Evolutionary conservation across 2,888 invertebrate genomes (phyloP), one percentile per base, ranked within the genome.

Genomic region (Pandemis cinnamomeana): DNA sequence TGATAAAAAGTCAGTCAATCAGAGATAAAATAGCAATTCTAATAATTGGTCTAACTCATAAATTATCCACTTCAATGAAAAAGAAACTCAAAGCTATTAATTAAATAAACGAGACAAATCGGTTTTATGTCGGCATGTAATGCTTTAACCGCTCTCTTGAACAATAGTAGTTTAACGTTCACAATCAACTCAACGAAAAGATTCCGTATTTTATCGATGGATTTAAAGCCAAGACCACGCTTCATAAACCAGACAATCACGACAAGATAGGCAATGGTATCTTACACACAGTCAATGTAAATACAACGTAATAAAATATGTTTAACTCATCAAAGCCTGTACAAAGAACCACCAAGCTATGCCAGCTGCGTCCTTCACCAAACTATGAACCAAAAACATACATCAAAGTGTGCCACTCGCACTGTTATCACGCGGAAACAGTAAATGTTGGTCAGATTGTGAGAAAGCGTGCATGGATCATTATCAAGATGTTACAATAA

Each of bases 401-500:
- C 48, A 66, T 27, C 15, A 53, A 53, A 41, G 20, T 67, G 67
- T 53, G 51, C 67, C 53, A 58, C 60, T 11, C 60, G 62, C 62
- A 63, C n/a, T 42, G 53, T 51, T 67, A 75, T 72, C 64, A 69
- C 64, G 36, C 51, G 10, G 51, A 36, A 66, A 51, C 53, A 7
- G 36, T 51, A 67, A 64, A 64, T 53, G 53, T 67, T 41, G 67
- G 67, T 51, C 67, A 41, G 67, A 48, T 53, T 63, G 41, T 46
- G 67, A 53, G 67, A 67, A 67, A 67, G 67, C 67, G 53, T 67
- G 67, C 51, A 36, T 67, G 67, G 53, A 36, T 66, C 51, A 66
- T 67, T 53, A 67, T 53, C 53, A 53, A 66, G 66, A 67, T 41
- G 67, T 41, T 53, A 53, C 20, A 53, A 67, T 53, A 67, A 67